phyloP scores from a whole-genome alignment of 2,797 vertebrate species.

The Poeciliopsis presidionis region DNA sequence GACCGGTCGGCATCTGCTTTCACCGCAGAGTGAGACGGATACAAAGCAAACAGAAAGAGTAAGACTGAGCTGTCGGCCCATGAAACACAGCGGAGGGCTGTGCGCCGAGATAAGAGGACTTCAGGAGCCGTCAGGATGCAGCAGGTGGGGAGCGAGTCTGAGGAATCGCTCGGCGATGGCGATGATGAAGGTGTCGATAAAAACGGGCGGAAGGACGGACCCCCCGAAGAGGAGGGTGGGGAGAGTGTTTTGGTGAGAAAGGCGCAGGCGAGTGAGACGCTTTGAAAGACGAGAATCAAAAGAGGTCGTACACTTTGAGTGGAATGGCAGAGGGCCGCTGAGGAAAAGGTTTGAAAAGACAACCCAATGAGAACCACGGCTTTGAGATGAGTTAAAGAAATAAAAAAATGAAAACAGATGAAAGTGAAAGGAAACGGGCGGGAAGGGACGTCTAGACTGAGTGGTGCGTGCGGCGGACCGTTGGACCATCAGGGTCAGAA shows the following conservation, averaged over 20 bases:
- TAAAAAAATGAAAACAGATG: slow-evolving; percentile 20
- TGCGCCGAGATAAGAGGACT: slow-evolving; percentile 26
- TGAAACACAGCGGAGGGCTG: slow-evolving; percentile 33
- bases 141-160: slow-evolving; percentile 25
- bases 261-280: slow-evolving; percentile 6
- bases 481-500: slow-evolving; percentile 4
- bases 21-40: slow-evolving; percentile 6
- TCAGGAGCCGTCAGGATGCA: slow-evolving; percentile 25
- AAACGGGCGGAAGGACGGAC: slow-evolving; percentile 14
- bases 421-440: slow-evolving; percentile 27
- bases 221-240: slow-evolving; percentile 16
- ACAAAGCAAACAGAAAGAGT: slow-evolving; percentile 12
- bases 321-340: slow-evolving; percentile 22
- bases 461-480: background rate
- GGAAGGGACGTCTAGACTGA: slow-evolving; percentile 12
- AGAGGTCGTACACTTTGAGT: slow-evolving; percentile 18
- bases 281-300: slow-evolving; percentile 25
- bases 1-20: slow-evolving; percentile 10
- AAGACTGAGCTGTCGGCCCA: slow-evolving; percentile 15
- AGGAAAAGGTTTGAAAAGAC: slow-evolving; percentile 26
- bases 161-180: slow-evolving; percentile 15
- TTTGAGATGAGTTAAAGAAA: slow-evolving; percentile 13
- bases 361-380: slow-evolving; percentile 17
- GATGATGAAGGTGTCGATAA: slow-evolving; percentile 21
- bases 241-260: slow-evolving; percentile 1